Evolutionary conservation across 2,888 invertebrate species (phyloP).

Genomic region (Ectemnius cavifrons): DNA sequence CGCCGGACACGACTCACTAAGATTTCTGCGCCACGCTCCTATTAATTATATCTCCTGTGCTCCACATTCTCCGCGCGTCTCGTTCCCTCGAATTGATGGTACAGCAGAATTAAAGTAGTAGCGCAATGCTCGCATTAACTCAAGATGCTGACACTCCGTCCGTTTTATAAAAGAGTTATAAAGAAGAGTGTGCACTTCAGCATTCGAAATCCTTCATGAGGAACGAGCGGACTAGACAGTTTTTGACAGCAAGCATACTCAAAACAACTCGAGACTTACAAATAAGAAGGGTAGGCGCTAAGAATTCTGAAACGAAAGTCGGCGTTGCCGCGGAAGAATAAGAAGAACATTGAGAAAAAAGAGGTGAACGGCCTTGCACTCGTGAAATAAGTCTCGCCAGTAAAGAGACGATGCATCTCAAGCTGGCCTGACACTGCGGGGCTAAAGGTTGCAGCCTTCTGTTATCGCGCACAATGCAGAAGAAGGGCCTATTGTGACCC

Average conservation of each 20-base stretch:
- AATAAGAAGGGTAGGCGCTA: background rate
- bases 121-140: too few species aligned
- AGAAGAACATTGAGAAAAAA: conserved; percentile 19
- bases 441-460: conserved; percentile 42
- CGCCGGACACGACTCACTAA: background rate
- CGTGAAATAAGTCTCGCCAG: conserved; percentile 48
- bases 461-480: conserved; percentile 52
- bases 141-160: too few species aligned
- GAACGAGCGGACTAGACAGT: too few species aligned
- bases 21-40: background rate
- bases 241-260: too few species aligned
- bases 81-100: background rate
- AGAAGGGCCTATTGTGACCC: conserved; percentile 64
- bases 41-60: too few species aligned
- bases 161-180: too few species aligned
- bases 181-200: too few species aligned
- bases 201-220: too few species aligned
- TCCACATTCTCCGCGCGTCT: background rate
- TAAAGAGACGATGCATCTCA: conserved; percentile 35
- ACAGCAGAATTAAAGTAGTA: background rate
- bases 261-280: too few species aligned
- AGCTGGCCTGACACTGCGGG: conserved; percentile 36
- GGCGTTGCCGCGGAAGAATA: conserved; percentile 20
- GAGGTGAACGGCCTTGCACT: conserved; percentile 25
- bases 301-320: conserved; percentile 14